Percentiles rank a stretch among this genome's conserved stretches.
These are phyloP conservation scores for Pinna nobilis DNA, from an alignment of 1,140 invertebrate genomes.

Conservation along the genomic window DNA sequence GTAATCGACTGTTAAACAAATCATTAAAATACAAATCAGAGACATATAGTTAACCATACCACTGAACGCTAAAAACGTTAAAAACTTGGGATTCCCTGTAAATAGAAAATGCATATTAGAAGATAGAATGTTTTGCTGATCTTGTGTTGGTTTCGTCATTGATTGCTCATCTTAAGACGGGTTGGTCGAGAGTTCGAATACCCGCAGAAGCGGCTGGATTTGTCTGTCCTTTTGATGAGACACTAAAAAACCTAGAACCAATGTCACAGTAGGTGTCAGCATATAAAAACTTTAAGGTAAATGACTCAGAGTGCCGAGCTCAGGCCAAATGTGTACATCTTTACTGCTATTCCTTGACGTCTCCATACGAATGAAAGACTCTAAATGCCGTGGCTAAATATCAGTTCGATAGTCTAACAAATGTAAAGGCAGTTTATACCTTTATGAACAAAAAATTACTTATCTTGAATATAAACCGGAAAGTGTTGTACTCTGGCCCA, in stretches of 20 bases:
- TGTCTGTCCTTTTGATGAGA: no score
- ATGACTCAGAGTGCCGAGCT: neutral
- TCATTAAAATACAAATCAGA: neutral
- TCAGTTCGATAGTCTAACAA: no score
- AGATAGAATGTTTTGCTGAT: no score
- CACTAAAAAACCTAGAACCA: no score
- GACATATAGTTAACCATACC: neutral
- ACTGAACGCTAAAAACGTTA: neutral
- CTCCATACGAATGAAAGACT: neutral
- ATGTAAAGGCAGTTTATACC: no score
- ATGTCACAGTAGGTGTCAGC: no score
- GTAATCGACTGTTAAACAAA: neutral
- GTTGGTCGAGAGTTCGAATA: no score
- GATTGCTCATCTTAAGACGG: no score
- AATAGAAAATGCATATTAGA: neutral
- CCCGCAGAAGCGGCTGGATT: no score
- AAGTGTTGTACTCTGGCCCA: conserved; percentile 77
- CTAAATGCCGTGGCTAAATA: no score
- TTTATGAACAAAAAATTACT: neutral
- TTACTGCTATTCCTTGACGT: neutral
- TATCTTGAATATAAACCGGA: neutral
- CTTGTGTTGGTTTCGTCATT: no score
- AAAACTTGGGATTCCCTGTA: neutral
- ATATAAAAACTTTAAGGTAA: neutral
- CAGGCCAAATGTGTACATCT: neutral